phyloP scores from a whole-genome alignment of 2,888 invertebrate species.

The Ichneumoninae sp. region DNA sequence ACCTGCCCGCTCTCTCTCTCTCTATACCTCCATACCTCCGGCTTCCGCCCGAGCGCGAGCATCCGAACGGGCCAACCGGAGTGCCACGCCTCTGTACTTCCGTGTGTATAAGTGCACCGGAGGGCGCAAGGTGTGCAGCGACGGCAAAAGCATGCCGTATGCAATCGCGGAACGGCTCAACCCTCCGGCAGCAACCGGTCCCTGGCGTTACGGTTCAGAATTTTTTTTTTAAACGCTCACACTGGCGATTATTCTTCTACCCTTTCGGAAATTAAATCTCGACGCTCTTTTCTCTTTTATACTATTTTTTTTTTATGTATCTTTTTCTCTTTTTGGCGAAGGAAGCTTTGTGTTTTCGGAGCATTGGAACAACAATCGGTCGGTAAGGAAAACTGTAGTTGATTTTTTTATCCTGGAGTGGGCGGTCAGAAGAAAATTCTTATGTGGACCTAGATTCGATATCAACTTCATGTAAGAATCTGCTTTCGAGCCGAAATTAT shows the following conservation, averaged over 20 bases:
- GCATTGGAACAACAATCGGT: no score
- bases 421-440: no score
- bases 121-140: conserved; percentile 39
- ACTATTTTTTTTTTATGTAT: background rate
- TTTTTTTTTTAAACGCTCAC: background rate
- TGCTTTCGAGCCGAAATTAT: no score
- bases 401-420: no score
- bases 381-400: no score
- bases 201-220: background rate
- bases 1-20: conserved; percentile 7
- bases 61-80: conserved; percentile 71
- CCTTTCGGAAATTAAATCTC: background rate
- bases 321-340: no score
- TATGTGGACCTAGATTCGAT: no score
- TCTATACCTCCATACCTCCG: conserved; percentile 56
- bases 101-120: conserved; percentile 60
- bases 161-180: conserved; percentile 22
- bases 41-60: conserved; percentile 73
- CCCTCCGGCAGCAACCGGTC: conserved; percentile 12
- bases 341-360: no score
- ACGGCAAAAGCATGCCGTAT: conserved; percentile 44
- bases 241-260: background rate
- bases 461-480: no score
- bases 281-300: background rate
- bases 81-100: conserved; percentile 78